These are phyloP conservation scores for Mionectes olivaceus DNA, from an alignment of 2,797 vertebrate genomes.

Conservation along the genomic window DNA sequence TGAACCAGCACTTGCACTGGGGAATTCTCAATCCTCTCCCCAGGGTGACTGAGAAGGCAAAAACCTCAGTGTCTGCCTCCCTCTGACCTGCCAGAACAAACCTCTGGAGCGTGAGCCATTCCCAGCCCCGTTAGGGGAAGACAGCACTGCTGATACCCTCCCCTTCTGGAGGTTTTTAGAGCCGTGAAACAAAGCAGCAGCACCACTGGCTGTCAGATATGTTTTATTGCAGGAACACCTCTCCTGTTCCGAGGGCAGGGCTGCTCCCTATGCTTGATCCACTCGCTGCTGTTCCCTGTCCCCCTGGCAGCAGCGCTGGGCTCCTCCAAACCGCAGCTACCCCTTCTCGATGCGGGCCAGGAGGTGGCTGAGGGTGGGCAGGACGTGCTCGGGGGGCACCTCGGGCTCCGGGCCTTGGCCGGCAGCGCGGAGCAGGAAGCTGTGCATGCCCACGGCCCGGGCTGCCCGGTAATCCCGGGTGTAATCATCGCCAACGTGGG, in stretches of 20 bases:
- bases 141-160: no score
- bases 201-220: not conserved
- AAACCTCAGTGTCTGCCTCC: not conserved
- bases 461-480: slow-evolving; percentile 87
- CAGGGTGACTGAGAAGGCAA: accelerated
- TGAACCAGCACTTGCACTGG: no score
- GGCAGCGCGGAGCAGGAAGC: slow-evolving; percentile 81
- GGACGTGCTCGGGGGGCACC: slow-evolving; percentile 63
- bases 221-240: not conserved
- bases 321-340: not conserved
- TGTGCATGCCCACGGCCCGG: slow-evolving; percentile 84
- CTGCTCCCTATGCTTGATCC: accelerated
- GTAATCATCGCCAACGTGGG: slow-evolving; percentile 89
- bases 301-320: accelerated
- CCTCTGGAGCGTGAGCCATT: not conserved
- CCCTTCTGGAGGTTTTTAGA: not conserved
- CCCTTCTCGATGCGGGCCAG: slow-evolving; percentile 59
- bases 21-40: not conserved
- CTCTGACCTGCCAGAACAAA: not conserved
- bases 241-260: accelerated
- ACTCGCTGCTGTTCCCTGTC: accelerated
- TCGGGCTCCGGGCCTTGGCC: not conserved
- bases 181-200: not conserved
- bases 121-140: accelerated
- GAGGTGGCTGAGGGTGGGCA: slow-evolving; percentile 72